Conservation (phyloP, 2,113 vertebrate species). For the Dendrocopos noguchii region DNA sequence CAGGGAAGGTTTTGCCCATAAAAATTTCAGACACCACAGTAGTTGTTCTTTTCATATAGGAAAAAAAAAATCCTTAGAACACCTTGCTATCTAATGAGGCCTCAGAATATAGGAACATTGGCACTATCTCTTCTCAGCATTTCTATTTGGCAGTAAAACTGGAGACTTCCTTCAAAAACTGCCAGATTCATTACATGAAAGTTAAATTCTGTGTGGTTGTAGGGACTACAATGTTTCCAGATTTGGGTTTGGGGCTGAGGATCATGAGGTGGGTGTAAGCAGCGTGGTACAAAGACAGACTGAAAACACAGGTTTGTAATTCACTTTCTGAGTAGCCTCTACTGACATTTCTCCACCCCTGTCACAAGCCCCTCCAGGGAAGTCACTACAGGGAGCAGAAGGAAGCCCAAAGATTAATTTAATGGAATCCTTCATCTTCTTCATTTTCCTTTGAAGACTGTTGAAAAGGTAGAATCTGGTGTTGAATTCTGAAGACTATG, state of each 20-base stretch:
- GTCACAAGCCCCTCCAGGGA: background rate
- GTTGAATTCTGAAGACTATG: background rate
- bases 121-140: background rate
- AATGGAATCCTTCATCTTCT: background rate
- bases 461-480: background rate
- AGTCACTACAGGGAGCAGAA: background rate
- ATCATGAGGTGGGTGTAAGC: background rate
- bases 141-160: background rate
- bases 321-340: background rate
- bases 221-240: background rate
- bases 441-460: background rate
- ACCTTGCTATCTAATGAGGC: background rate
- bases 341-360: background rate
- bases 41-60: background rate
- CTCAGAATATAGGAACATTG: background rate
- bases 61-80: background rate
- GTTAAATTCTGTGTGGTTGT: background rate
- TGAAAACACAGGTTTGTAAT: background rate
- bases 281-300: background rate
- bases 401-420: background rate
- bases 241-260: background rate
- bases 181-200: background rate
- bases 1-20: background rate
- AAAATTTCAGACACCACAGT: background rate
- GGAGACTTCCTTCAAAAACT: background rate